Evolutionary conservation across 2,888 invertebrate genomes (phyloP).

Genomic region (Caenorhabditis imperialis): DNA sequence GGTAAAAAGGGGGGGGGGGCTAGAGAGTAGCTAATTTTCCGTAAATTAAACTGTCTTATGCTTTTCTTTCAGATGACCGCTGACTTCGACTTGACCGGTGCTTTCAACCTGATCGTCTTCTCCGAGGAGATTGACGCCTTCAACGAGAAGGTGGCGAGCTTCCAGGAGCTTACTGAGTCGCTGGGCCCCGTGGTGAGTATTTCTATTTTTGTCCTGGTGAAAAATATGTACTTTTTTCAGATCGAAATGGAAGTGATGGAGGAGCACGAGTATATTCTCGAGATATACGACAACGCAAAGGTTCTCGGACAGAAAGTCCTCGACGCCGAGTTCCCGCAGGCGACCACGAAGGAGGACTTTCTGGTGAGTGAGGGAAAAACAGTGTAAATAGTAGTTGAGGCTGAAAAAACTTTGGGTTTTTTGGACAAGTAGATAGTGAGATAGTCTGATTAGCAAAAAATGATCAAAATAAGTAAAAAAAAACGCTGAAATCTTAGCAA

Average conservation of each 20-base stretch:
- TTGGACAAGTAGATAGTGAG: too few species aligned
- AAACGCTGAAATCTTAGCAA: too few species aligned
- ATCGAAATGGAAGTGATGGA: conserved; percentile 42
- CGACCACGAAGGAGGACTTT: conserved; percentile 37
- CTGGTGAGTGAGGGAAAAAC: conserved; percentile 11
- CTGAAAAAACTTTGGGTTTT: neutral
- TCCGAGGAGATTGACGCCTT: conserved; percentile 3
- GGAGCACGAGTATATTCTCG: conserved; percentile 24
- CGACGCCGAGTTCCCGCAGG: conserved; percentile 16
- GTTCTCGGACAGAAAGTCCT: conserved; percentile 9
- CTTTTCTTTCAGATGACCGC: too few species aligned
- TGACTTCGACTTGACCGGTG: conserved; percentile 18
- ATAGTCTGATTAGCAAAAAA: too few species aligned
- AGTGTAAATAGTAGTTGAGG: neutral
- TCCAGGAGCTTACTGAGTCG: neutral
- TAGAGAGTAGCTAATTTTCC: too few species aligned
- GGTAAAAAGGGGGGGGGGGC: too few species aligned
- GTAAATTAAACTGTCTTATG: neutral
- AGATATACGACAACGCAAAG: conserved; percentile 20
- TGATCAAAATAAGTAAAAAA: too few species aligned
- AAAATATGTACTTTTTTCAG: conserved; percentile 1
- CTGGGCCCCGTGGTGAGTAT: conserved; percentile 22
- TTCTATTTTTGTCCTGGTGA: neutral
- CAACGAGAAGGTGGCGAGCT: neutral
- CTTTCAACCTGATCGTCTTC: conserved; percentile 15